Base-by-base conservation (phyloP, 2,113 vertebrate genomes). In the Clarias magur region DNA sequence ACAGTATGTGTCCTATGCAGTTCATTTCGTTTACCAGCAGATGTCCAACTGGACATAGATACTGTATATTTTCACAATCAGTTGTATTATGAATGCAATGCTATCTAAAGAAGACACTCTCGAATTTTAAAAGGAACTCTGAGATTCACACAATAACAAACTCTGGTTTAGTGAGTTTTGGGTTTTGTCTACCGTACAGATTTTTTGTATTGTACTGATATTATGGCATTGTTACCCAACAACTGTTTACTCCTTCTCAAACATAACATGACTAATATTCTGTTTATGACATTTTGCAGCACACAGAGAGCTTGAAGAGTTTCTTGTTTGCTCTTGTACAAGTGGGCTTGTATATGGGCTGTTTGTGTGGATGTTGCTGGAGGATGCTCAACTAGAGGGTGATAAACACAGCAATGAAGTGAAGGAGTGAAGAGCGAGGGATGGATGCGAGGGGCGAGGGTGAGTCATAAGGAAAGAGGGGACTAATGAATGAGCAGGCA, bases 401-500 rank as follows among this genome's bases (percentile, higher is more conserved):
- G 84, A 85, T 80, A 82, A 73, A 89, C 27, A 85, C 70, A 81
- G 59, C 38, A 81, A 86, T 27, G 54, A 79, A 85, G 72, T 3
- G 59, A 79, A 86, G 56, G 62, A 79, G 86, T 23, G 48, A 48
- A 82, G 75, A 80, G 67, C 4, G 57, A 90, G 65, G 79, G 34
- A 84, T 25, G 85, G 62, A 63, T 72, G 70, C 27, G 54, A 81
- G 73, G 78, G 86, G 63, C 19, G 73, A 27, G 75, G 73, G 68
- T 87, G 78, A 80, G 81, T 90, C 85, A 88, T 65, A 88, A 76
- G 76, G 34, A 82, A 85, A 83, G 73, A 70, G 80, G 84, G 78
- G 54, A 85, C 85, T 89, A 88, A 87, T 86, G 88, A 89, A 87
- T 87, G 85, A 87, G 83, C 78, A 81, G 81, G 54, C 89, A 87